Evolutionary conservation across 2,113 vertebrate genomes (phyloP), one percentile per base, ranked within the genome.

Genomic region (Myiozetetes cayanensis): DNA sequence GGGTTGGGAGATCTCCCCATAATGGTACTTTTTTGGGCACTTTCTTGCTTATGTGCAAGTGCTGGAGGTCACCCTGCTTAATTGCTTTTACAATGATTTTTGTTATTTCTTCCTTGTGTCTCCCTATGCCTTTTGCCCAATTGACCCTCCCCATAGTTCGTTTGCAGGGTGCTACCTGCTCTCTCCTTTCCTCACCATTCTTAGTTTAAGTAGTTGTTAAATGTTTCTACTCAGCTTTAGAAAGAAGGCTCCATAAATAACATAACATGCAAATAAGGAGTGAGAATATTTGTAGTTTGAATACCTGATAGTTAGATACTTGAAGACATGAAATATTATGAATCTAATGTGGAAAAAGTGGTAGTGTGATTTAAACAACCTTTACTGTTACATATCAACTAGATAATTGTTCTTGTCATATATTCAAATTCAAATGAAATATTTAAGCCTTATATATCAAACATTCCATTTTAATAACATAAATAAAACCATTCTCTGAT

Each of bases 131-230:
- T 50, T 79, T 71, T 50, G 15, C 9, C 24, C 15, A 33, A 33
- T 5, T 74, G 20, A 46, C 27, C 4, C 24, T 47, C 4, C 8
- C 18, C 23, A 6, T 25, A 58, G 8, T 5, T 88, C 17, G n/a
- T 53, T n/a, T 3, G 0, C 9, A 31, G 23, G 8, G 14, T 68
- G 25, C 2, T 43, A 12, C 3, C 17, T 47, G 20, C 16, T 63
- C 16, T 63, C 7, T 37, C 14, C 9, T 39, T 78, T 9, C 14
- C 12, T 44, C 2, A 6, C 27, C 6, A n/a, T 39, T 62, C 43
- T 43, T 67, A n/a, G 12, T 28, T 87, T 58, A 55, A 56, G 6
- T 24, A 18, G 28, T 21, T 79, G 5, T n/a, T 56, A 46, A 33
- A 8, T 47, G 5, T 47, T 85, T 77, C 21, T 70, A 50, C 7